Conservation (phyloP, 2,888 invertebrate species). For the Dromius quadrimaculatus region DNA sequence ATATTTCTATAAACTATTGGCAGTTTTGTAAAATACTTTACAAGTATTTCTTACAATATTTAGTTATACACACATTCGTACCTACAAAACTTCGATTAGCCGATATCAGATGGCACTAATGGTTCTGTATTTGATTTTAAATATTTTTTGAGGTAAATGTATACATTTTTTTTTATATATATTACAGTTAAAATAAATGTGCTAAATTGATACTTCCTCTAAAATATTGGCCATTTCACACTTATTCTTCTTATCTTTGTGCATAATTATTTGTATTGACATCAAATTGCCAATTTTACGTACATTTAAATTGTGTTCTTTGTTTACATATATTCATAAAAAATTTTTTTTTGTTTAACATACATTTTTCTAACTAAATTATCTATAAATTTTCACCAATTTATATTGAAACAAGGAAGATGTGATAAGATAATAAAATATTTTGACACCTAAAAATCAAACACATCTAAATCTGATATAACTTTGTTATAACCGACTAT, state of each 20-base stretch:
- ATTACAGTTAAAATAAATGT: slow-evolving; percentile 14
- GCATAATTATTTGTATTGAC: slow-evolving; percentile 12
- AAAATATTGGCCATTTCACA: slow-evolving; percentile 25
- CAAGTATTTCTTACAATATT: slow-evolving; percentile 38
- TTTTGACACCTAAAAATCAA: no score
- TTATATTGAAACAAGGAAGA: no score
- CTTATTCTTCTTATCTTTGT: slow-evolving; percentile 27
- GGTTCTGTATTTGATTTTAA: slow-evolving; percentile 19
- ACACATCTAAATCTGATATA: no score
- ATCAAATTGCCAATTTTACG: slow-evolving; percentile 4
- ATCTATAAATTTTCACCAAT: not conserved
- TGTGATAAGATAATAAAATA: no score
- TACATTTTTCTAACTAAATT: not conserved
- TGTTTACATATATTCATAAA: slow-evolving; percentile 7
- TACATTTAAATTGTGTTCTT: slow-evolving; percentile 20
- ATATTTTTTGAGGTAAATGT: slow-evolving; percentile 30
- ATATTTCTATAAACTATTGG: slow-evolving; percentile 53
- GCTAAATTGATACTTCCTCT: slow-evolving; percentile 15
- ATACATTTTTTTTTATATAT: slow-evolving; percentile 24
- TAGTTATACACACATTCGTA: slow-evolving; percentile 30
- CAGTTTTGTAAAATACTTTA: slow-evolving; percentile 50
- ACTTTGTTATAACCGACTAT: no score
- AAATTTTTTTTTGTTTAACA: slow-evolving; percentile 9
- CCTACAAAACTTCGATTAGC: slow-evolving; percentile 29
- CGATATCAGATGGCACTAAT: slow-evolving; percentile 31